Base-by-base conservation (phyloP, 2,113 vertebrate species). In the Epinephelus cyanopodus region DNA sequence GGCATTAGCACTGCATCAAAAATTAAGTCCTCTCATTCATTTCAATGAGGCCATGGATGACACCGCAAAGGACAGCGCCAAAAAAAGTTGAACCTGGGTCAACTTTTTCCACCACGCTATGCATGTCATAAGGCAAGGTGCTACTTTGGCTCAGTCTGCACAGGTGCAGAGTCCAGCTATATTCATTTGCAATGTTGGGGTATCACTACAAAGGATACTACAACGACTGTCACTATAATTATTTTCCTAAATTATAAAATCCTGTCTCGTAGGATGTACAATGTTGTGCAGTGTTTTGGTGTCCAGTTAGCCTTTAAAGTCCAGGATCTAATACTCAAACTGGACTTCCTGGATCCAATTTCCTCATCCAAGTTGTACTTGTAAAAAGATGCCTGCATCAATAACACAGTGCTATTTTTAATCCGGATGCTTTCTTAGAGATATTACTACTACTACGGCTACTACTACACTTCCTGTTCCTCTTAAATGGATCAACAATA, bases 371-470 rank as follows among this genome's bases (percentile, higher is more conserved):
- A 53, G 5, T 5, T 2, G 2, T 37, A 42, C 13, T 53, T 42
- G n/a, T 29, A 61, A 64, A 48, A 54, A 42, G 5, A 68, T 1
- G 9, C 12, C 53, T n/a, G n/a, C n/a, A 25, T 39, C n/a, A 42
- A 15, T 45, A 76, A 70, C 9, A 19, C 57, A 70, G 67, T 76
- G 75, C 63, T 70, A 57, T 71, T 63, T 70, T n/a, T 33, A 45
- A 69, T 64, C 50, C 70, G 58, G 56, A 67, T 23, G 29, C 50
- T 33, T 6, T 21, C 21, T 72, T 18, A 23, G 14, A 39, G 17
- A 61, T 60, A 47, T 23, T 17, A 77, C 17, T 7, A 67, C 50
- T 33, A 62, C 39, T 17, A 13, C 15, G 47, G 11, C 42, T 45
- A 45, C 25, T 7, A 69, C 52, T 58, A 54, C 4, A 2, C 0